These are phyloP conservation scores for Catocala fraxini DNA, from an alignment of 2,888 invertebrate species.

Conservation along the genomic window DNA sequence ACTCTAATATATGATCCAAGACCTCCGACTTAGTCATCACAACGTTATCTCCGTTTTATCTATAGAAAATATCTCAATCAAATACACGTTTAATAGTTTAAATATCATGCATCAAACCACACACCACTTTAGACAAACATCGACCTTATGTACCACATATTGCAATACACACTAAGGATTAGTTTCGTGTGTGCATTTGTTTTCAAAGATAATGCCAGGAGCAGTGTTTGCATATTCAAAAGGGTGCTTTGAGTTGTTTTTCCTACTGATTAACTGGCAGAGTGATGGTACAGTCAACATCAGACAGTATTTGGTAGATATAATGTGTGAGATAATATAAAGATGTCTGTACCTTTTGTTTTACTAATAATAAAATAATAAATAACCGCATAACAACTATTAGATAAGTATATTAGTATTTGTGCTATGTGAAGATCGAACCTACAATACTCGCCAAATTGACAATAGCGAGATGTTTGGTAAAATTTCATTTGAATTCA, in stretches of 20 bases:
- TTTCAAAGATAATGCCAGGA: constrained; percentile 61
- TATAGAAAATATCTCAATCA: constrained; percentile 17
- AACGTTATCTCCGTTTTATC: too few relatives aligned
- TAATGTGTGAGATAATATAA: too few relatives aligned
- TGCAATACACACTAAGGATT: constrained; percentile 22
- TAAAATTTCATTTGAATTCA: too few relatives aligned
- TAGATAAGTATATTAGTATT: too few relatives aligned
- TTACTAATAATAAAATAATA: too few relatives aligned
- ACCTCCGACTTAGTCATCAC: too few relatives aligned
- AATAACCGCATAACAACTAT: too few relatives aligned
- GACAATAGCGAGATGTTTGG: too few relatives aligned
- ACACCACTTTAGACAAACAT: constrained; percentile 14
- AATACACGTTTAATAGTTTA: constrained; percentile 21
- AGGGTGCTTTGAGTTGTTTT: constrained; percentile 79
- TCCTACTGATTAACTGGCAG: constrained; percentile 79
- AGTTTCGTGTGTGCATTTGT: constrained; percentile 36
- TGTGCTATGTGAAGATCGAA: too few relatives aligned
- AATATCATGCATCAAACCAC: constrained; percentile 11
- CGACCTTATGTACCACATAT: constrained; percentile 15
- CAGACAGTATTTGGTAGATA: constrained; percentile 34
- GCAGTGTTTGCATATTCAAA: constrained; percentile 83
- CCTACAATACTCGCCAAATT: too few relatives aligned
- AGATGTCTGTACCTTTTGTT: too few relatives aligned
- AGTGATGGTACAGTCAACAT: constrained; percentile 59
- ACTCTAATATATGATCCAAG: too few relatives aligned